phyloP scores from a whole-genome alignment of 2,888 invertebrate genomes.

The Asteroscopus sphinx region DNA sequence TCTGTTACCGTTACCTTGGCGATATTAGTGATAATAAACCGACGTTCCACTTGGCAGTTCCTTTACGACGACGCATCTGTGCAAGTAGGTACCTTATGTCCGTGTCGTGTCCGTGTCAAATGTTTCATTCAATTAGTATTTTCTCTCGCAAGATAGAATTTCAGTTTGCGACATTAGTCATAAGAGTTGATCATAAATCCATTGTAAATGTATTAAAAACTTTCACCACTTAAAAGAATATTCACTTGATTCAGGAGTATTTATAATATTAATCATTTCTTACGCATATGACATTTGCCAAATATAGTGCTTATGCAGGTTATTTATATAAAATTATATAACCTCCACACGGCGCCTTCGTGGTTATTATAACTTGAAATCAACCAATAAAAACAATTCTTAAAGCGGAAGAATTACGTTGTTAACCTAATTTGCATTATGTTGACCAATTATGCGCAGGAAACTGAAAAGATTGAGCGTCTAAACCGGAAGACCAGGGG shows the following conservation, averaged over 20 bases:
- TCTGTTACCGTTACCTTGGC: constrained; percentile 69
- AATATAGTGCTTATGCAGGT: constrained; percentile 27
- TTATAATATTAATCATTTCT: background rate
- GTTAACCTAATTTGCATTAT: constrained; percentile 46
- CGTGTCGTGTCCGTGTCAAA: constrained; percentile 22
- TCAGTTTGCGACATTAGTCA: background rate
- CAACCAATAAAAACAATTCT: constrained; percentile 17
- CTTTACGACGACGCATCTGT: constrained; percentile 27
- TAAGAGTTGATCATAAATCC: background rate
- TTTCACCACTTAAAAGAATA: no score
- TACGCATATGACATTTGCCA: constrained; percentile 13
- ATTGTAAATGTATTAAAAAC: background rate
- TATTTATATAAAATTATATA: constrained; percentile 23
- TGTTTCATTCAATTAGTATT: constrained; percentile 6
- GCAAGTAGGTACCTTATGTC: constrained; percentile 18
- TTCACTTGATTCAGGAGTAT: no score
- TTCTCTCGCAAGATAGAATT: background rate
- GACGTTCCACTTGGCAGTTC: constrained; percentile 60
- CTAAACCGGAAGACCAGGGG: constrained; percentile 54
- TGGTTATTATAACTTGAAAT: constrained; percentile 24
- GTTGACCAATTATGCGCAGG: constrained; percentile 49
- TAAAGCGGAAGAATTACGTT: constrained; percentile 42
- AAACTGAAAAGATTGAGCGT: constrained; percentile 51
- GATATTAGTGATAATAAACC: constrained; percentile 68
- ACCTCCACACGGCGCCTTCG: constrained; percentile 9